Evolutionary conservation across 2,888 invertebrate species (phyloP).

Genomic region (Arctia plantaginis): DNA sequence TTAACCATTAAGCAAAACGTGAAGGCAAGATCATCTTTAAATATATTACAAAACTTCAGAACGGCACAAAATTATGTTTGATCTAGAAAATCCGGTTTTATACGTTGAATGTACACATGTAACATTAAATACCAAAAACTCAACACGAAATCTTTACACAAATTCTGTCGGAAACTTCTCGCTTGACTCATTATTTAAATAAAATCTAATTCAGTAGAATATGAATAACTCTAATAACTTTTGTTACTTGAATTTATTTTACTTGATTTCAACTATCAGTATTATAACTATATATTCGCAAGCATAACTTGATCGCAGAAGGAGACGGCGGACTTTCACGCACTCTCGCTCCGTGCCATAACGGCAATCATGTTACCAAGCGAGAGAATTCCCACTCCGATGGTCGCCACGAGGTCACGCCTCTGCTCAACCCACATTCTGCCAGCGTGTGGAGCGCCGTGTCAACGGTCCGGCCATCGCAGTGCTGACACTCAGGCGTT

Average conservation of each 20-base stretch:
- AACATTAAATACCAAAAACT: constrained; percentile 12
- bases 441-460: too few relatives aligned
- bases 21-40: constrained; percentile 2
- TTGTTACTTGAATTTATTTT: neutral
- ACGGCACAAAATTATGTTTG: constrained; percentile 13
- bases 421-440: too few relatives aligned
- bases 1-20: constrained; percentile 4
- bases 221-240: neutral
- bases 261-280: neutral
- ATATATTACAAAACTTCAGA: constrained; percentile 10
- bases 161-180: constrained; percentile 5
- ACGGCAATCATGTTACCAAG: too few relatives aligned
- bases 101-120: constrained; percentile 24
- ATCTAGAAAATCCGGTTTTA: constrained; percentile 29
- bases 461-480: too few relatives aligned
- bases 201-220: neutral
- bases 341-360: too few relatives aligned
- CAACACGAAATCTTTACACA: constrained; percentile 11
- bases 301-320: too few relatives aligned
- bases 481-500: too few relatives aligned
- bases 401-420: too few relatives aligned
- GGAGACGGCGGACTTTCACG: too few relatives aligned
- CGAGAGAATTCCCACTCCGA: too few relatives aligned
- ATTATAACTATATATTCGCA: too few relatives aligned
- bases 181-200: constrained; percentile 8